Conservation (phyloP, 1,140 invertebrate genomes). For the Eriosoma lanigerum region DNA sequence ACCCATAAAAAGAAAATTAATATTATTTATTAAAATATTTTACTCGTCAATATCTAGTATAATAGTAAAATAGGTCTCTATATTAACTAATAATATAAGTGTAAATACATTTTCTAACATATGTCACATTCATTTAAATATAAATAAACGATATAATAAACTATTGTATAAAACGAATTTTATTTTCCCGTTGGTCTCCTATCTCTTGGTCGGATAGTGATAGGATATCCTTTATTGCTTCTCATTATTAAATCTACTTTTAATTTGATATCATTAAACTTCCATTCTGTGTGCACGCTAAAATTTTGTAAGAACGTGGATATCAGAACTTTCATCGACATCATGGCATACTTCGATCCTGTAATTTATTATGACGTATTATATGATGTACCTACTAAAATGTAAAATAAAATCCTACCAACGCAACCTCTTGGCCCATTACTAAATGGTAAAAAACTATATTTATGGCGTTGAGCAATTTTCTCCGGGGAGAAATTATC, state of each 20-base stretch:
- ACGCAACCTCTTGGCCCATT: conserved; percentile 62
- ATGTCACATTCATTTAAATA: too few species aligned
- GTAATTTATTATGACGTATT: conserved; percentile 30
- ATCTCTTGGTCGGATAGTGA: conserved; percentile 42
- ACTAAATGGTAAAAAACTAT: conserved; percentile 62
- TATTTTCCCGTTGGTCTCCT: conserved; percentile 36
- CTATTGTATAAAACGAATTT: not conserved
- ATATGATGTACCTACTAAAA: not conserved
- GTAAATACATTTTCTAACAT: too few species aligned
- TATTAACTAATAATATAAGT: too few species aligned
- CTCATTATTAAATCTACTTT: conserved; percentile 53
- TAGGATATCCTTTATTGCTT: conserved; percentile 51
- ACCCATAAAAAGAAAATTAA: too few species aligned
- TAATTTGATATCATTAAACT: conserved; percentile 54
- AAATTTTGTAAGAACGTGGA: conserved; percentile 53
- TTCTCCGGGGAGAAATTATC: conserved; percentile 63
- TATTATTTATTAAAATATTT: too few species aligned
- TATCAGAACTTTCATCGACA: conserved; percentile 54
- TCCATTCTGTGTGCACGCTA: conserved; percentile 52
- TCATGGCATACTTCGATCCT: conserved; percentile 54
- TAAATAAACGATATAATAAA: too few species aligned
- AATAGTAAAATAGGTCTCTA: too few species aligned
- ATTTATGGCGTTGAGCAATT: conserved; percentile 56
- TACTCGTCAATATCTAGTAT: too few species aligned
- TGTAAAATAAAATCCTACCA: conserved; percentile 58